Conservation (phyloP, 2,888 invertebrate genomes). For the Anarsia innoxiella region DNA sequence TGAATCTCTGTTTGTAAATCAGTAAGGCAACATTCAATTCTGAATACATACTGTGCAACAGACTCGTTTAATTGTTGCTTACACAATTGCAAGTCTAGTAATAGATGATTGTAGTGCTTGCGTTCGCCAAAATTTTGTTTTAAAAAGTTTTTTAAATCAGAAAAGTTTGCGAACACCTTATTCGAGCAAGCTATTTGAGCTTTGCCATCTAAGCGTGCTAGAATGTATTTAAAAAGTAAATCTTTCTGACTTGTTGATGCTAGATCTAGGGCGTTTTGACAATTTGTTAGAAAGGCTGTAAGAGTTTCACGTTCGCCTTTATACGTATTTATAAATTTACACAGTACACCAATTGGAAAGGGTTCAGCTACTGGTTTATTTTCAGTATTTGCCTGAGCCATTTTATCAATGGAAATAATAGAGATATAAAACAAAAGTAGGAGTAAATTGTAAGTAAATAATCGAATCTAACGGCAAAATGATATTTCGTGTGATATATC, state of each 20-base stretch:
- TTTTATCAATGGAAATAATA: no score
- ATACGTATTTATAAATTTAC: no score
- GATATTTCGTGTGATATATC: no score
- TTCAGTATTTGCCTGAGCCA: no score
- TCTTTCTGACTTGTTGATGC: slow-evolving; percentile 5
- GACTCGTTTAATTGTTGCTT: slow-evolving; percentile 9
- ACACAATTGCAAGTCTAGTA: slow-evolving; percentile 11
- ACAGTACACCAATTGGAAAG: no score
- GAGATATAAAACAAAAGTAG: no score
- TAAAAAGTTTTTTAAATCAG: slow-evolving; percentile 4
- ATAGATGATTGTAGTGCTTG: slow-evolving; percentile 13
- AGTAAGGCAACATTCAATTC: slow-evolving; percentile 11
- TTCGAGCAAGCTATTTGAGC: slow-evolving; percentile 13
- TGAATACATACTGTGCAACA: slow-evolving; percentile 5
- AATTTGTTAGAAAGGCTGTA: no score
- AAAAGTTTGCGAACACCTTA: slow-evolving; percentile 7
- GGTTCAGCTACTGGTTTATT: no score
- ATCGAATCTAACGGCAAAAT: no score
- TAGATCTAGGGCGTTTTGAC: slow-evolving; percentile 11
- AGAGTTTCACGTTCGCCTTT: no score
- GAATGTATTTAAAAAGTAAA: slow-evolving; percentile 13
- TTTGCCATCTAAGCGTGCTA: slow-evolving; percentile 10
- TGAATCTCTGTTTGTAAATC: slow-evolving; percentile 13
- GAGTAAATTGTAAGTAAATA: no score
- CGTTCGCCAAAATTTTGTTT: slow-evolving; percentile 13